Conservation (phyloP, 2,113 vertebrate genomes). For the Forbesichthys agassizii region DNA sequence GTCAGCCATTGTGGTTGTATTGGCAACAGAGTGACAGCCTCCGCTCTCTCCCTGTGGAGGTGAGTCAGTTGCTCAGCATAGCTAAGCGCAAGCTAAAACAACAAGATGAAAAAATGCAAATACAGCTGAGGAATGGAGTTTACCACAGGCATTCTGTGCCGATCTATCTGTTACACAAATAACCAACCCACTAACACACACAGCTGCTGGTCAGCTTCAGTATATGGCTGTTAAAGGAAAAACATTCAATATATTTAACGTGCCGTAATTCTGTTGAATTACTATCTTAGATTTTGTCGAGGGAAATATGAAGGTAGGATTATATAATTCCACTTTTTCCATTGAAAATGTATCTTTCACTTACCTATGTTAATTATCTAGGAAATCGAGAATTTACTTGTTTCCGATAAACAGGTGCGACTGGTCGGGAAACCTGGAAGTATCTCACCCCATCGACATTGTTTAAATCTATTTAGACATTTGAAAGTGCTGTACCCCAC, state of each 20-base stretch:
- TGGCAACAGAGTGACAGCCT: constrained; percentile 50
- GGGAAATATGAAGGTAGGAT: too few species aligned
- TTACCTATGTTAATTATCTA: background rate
- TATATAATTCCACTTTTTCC: background rate
- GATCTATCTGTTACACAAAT: constrained; percentile 48
- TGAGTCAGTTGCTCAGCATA: constrained; percentile 30
- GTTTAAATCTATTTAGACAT: too few species aligned
- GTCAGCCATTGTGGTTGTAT: constrained; percentile 45
- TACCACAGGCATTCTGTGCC: constrained; percentile 39
- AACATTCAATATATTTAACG: background rate
- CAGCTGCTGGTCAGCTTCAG: constrained; percentile 58
- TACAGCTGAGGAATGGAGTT: constrained; percentile 38
- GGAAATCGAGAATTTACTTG: background rate
- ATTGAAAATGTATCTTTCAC: background rate
- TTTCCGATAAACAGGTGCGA: background rate
- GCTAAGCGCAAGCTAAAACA: constrained; percentile 68
- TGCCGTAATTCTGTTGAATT: too few species aligned
- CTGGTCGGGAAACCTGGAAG: background rate
- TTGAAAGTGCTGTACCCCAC: too few species aligned
- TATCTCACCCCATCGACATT: too few species aligned
- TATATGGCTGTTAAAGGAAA: constrained; percentile 18
- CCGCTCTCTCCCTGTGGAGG: background rate
- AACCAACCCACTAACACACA: constrained; percentile 42
- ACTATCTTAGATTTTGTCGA: too few species aligned
- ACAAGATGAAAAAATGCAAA: constrained; percentile 70